A percentile compares a stretch with the other conserved stretches of the same genome.
Evolutionary conservation across 2,113 vertebrate genomes (phyloP).

Genomic region (Lasiurus borealis): DNA sequence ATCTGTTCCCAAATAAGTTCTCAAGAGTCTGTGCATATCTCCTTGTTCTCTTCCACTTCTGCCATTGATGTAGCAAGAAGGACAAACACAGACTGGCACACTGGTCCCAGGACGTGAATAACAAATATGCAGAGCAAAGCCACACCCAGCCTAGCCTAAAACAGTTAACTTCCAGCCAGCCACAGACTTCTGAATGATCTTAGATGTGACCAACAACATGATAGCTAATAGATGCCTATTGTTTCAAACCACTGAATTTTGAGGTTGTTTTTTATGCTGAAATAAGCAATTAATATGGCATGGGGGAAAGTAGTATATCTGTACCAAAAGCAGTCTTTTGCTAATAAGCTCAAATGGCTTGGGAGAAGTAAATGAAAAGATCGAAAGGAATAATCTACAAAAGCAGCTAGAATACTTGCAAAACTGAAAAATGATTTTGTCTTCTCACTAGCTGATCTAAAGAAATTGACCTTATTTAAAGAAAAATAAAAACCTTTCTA

Average conservation of each 20-base stretch:
- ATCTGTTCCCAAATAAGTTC: background rate
- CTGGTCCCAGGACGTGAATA: background rate
- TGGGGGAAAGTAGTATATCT: background rate
- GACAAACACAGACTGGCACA: background rate
- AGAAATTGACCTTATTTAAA: background rate
- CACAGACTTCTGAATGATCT: background rate
- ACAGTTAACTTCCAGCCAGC: conserved; percentile 7
- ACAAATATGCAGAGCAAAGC: background rate
- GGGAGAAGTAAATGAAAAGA: background rate
- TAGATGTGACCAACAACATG: background rate
- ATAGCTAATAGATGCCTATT: background rate
- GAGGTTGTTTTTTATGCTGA: background rate
- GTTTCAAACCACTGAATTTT: background rate
- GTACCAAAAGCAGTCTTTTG: background rate
- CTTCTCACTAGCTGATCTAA: background rate
- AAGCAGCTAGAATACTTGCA: background rate
- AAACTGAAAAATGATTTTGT: background rate
- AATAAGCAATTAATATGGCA: background rate
- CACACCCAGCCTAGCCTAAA: background rate
- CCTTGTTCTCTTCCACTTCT: background rate
- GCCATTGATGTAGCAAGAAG: background rate
- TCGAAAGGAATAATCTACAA: background rate
- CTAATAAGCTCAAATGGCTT: background rate
- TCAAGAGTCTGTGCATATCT: background rate
- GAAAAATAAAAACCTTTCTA: background rate